Conservation (phyloP, 2,888 invertebrate species). For the Tholera decimalis region DNA sequence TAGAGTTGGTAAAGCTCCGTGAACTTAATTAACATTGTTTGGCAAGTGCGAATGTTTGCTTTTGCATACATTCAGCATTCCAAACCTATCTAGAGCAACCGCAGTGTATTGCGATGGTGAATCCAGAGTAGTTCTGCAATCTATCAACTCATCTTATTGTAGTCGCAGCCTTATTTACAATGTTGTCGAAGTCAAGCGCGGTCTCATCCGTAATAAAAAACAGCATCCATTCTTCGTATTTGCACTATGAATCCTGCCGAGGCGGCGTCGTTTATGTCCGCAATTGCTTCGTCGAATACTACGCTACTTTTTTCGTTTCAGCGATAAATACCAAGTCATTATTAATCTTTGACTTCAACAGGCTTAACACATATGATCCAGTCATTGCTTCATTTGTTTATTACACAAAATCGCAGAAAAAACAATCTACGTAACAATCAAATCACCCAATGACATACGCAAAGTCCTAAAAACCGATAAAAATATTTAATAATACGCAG, state of each 20-base stretch:
- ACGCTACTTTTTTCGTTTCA: not conserved
- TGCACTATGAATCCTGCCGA: slow-evolving; percentile 3
- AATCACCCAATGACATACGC: slow-evolving; percentile 11
- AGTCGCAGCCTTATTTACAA: not conserved
- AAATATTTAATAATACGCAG: slow-evolving; percentile 30
- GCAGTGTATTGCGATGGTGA: not conserved
- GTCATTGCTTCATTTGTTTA: slow-evolving; percentile 1
- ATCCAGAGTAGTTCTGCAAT: slow-evolving; percentile 1
- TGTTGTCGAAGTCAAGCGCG: no score
- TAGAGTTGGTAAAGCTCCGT: slow-evolving; percentile 28
- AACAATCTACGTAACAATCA: not conserved
- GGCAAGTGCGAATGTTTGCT: slow-evolving; percentile 30
- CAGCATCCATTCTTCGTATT: slow-evolving; percentile 12
- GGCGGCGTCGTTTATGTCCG: not conserved
- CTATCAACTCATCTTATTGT: not conserved
- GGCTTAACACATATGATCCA: not conserved
- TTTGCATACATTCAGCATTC: slow-evolving; percentile 23
- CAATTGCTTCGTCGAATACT: slow-evolving; percentile 17
- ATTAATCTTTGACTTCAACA: not conserved
- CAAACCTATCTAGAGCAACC: not conserved
- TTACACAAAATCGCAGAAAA: slow-evolving; percentile 4
- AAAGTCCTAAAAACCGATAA: slow-evolving; percentile 14
- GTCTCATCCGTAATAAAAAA: no score
- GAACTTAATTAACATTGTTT: slow-evolving; percentile 48
- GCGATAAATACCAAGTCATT: not conserved